Conservation (phyloP, 2,888 invertebrate species). For the Melinopterus prodromus region DNA sequence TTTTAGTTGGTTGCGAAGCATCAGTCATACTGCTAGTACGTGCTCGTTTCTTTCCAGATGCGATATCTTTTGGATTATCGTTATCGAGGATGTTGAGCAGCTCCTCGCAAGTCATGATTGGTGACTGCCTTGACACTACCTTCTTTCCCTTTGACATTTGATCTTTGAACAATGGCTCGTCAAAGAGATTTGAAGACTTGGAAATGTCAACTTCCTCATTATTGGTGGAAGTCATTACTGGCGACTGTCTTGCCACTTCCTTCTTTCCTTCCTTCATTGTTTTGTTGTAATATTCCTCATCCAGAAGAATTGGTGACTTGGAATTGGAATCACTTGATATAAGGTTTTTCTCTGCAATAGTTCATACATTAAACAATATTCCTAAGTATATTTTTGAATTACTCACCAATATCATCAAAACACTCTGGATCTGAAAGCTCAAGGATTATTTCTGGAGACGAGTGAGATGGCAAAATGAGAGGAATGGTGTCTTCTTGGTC, state of each 20-base stretch:
- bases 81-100: slow-evolving; percentile 29
- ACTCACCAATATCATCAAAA: not conserved
- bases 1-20: not conserved
- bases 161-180: not conserved
- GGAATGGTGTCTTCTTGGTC: not conserved
- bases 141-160: not conserved
- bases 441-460: not conserved
- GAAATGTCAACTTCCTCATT: not conserved
- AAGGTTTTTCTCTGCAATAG: not conserved
- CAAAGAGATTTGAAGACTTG: not conserved
- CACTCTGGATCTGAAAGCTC: not conserved
- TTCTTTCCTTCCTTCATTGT: not conserved
- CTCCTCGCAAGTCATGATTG: slow-evolving; percentile 29
- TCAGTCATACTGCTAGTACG: slow-evolving; percentile 19
- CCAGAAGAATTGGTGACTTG: not conserved
- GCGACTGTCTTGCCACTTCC: not conserved
- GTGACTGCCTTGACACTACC: not conserved
- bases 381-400: not conserved
- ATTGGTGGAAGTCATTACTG: slow-evolving; percentile 9
- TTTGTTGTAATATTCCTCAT: not conserved
- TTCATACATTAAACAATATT: not conserved
- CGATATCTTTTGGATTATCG: not conserved
- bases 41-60: not conserved
- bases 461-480: too few relatives aligned
- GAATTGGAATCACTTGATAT: not conserved